Percentiles rank a stretch among this genome's conserved stretches.
Evolutionary conservation across 2,797 vertebrate species (phyloP).

Genomic region (Psittacula derbiana): DNA sequence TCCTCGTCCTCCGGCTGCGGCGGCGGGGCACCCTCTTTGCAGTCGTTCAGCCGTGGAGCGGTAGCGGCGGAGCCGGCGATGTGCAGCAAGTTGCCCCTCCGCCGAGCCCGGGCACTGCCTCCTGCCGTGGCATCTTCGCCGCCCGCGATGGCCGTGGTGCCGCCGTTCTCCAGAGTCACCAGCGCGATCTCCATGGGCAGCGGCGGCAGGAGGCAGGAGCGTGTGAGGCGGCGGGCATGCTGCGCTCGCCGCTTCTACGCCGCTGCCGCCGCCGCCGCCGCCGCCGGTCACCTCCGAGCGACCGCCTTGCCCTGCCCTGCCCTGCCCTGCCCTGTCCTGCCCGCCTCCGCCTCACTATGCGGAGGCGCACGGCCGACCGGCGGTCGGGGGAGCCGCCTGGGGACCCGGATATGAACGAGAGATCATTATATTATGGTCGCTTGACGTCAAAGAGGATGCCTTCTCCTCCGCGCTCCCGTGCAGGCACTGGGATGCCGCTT

Average conservation of each 20-base stretch:
- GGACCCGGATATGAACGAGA: conserved; percentile 27
- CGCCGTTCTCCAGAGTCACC: conserved; percentile 91
- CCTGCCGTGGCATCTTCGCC: conserved; percentile 21
- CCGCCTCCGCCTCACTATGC: background rate
- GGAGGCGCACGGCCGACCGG: background rate
- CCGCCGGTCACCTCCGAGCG: background rate
- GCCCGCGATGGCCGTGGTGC: conserved; percentile 75
- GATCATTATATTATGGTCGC: conserved; percentile 56
- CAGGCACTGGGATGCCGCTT: conserved; percentile 35
- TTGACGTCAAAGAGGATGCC: conserved; percentile 49
- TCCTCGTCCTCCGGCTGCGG: background rate
- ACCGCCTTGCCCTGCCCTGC: background rate
- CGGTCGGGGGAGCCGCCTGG: background rate
- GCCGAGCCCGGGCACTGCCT: conserved; percentile 69
- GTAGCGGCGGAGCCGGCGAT: background rate
- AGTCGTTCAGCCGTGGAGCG: conserved; percentile 69
- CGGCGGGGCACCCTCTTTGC: conserved; percentile 63
- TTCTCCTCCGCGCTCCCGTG: background rate
- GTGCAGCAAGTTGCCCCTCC: conserved; percentile 68
- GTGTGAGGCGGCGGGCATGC: conserved; percentile 33
- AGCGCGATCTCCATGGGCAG: conserved; percentile 88
- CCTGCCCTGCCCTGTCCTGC: background rate
- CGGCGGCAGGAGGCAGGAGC: background rate
- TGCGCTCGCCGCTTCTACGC: background rate
- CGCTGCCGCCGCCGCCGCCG: background rate